Conservation (phyloP, 1,140 invertebrate genomes). For the Calephelis virginiensis region DNA sequence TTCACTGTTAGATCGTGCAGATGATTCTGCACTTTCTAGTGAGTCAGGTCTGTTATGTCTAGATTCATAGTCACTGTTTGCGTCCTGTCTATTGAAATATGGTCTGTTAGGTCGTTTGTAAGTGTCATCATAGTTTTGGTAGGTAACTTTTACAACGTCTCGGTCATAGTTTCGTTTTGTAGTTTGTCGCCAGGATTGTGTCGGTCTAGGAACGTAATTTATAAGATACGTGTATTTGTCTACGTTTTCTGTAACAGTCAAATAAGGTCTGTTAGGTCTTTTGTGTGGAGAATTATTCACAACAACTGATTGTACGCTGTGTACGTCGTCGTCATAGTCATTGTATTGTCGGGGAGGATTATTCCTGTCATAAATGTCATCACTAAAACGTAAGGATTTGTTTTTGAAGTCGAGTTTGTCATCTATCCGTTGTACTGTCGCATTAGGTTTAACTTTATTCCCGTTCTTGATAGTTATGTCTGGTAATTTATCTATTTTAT, state of each 20-base stretch:
- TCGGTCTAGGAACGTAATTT: constrained; percentile 69
- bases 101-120: constrained; percentile 68
- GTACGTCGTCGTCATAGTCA: constrained; percentile 56
- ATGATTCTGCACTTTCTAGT: constrained; percentile 11
- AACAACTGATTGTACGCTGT: constrained; percentile 65
- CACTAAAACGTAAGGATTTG: constrained; percentile 60
- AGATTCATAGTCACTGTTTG: constrained; percentile 47
- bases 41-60: constrained; percentile 37
- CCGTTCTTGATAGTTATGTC: constrained; percentile 30
- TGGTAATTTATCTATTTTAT: constrained; percentile 38
- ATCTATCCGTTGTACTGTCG: constrained; percentile 58
- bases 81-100: constrained; percentile 59
- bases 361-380: constrained; percentile 47
- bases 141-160: constrained; percentile 70
- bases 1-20: constrained; percentile 54
- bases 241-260: constrained; percentile 68
- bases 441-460: constrained; percentile 40
- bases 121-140: constrained; percentile 67
- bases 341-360: constrained; percentile 50
- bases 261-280: constrained; percentile 64
- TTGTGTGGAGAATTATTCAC: constrained; percentile 63
- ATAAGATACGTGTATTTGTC: constrained; percentile 73
- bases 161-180: constrained; percentile 54
- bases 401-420: constrained; percentile 79
- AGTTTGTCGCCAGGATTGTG: constrained; percentile 61